Evolutionary conservation across 2,888 invertebrate species (phyloP).

Genomic region (Caenorhabditis macrosperma): DNA sequence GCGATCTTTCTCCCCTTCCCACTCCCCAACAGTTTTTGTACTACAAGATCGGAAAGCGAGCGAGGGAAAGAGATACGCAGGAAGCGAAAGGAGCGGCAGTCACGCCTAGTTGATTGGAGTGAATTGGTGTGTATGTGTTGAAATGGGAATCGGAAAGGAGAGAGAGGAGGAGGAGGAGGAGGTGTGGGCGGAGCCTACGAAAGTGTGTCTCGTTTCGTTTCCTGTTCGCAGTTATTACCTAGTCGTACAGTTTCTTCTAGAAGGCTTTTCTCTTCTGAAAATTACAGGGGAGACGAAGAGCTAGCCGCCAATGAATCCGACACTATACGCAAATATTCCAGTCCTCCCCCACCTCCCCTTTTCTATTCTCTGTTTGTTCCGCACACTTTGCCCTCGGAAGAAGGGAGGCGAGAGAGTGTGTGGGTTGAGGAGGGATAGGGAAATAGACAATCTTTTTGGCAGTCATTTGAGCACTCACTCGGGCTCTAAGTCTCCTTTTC

Average conservation of each 20-base stretch:
- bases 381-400: conserved; percentile 38
- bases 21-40: background rate
- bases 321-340: conserved; percentile 8
- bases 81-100: conserved; percentile 10
- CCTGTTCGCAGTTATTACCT: background rate
- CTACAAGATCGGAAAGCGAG: background rate
- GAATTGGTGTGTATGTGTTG: conserved; percentile 40
- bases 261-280: background rate
- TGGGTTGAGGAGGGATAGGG: background rate
- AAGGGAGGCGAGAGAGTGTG: background rate
- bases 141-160: background rate
- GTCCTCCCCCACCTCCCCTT: conserved; percentile 7
- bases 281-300: background rate
- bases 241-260: background rate
- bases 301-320: background rate
- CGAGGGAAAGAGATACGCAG: background rate
- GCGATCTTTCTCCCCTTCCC: background rate
- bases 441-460: conserved; percentile 7
- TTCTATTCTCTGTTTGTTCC: conserved; percentile 33
- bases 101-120: conserved; percentile 49
- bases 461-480: background rate
- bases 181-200: too few species aligned
- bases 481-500: background rate
- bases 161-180: background rate
- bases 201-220: background rate